Evolutionary conservation across 2,113 vertebrate genomes (phyloP), one percentile per base, ranked within the genome.

Genomic region (Vanacampus margaritifer): DNA sequence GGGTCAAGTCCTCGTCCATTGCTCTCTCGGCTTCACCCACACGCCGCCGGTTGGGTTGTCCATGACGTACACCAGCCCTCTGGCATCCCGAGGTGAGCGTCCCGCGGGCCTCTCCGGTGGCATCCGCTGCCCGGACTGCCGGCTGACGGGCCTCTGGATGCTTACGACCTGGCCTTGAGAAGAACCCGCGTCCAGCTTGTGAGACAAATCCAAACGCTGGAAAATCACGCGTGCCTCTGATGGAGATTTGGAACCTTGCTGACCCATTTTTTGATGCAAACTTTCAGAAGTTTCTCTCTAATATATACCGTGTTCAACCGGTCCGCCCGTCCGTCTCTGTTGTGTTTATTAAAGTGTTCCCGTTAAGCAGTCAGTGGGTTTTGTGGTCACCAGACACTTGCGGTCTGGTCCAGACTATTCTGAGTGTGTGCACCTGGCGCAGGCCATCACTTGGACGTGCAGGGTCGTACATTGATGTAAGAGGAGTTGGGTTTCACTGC

Each of bases 41-140:
- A 92, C 90, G 16, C 91, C 91, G 1, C 91, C 91, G 1, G 90
- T 91, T 9, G 90, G 86, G 62, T 91, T 86, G 23, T 90, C 91
- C 76, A 91, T 71, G 60, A 92, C 88, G 48, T 91, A 92, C 66
- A 91, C 89, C 59, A 92, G 81, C 4, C 84, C 90, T 0, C 51
- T 65, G 35, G 72, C 12, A 65, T 87, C 80, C 58, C 83, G 82
- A 74, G 5, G 79, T 37, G 13, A 72, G 69, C 9, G 60, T 4
- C 19, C 58, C 35, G 59, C 9, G 16, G 69, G 48, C 23, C 24
- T 75, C 9, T 74, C 62, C 32, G 14, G n/a, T 14, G 45, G 0
- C 39, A 75, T 53, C 19, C 9, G 59, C 36, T 62, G 39, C 23
- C n/a, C 36, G 3, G 36, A 48, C 4, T 70, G 1, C 14, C 67